A percentile compares a stretch with the other conserved stretches of the same genome.
Conservation (phyloP, 2,113 vertebrate genomes). For the Sinocyclocheilus maitianheensis region DNA sequence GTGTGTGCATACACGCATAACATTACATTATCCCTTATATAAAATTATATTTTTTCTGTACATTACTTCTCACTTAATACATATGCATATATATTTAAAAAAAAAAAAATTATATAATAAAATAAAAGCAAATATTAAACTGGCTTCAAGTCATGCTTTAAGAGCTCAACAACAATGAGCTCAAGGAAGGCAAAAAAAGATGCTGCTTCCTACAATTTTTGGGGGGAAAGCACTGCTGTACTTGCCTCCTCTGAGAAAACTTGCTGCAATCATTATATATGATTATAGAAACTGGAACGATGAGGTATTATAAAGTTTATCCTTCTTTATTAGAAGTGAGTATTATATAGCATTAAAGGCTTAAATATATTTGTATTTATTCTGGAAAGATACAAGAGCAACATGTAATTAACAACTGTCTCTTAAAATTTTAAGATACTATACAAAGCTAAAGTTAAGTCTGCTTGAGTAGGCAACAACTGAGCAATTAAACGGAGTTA, state of each 20-base stretch:
- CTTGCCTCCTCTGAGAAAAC: background rate
- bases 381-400: background rate
- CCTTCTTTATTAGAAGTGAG: constrained; percentile 1
- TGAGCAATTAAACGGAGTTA: background rate
- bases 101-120: background rate
- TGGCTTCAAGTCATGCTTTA: background rate
- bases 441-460: background rate
- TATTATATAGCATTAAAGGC: background rate
- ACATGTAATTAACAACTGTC: background rate
- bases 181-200: background rate
- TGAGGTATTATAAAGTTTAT: background rate
- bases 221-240: background rate
- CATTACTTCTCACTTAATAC: too few species aligned
- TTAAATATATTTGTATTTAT: background rate
- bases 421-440: background rate
- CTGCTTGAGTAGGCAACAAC: background rate
- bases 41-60: too few species aligned
- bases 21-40: too few species aligned
- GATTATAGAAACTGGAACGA: background rate
- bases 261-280: background rate
- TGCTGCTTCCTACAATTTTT: background rate
- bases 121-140: background rate
- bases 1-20: background rate
- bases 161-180: background rate
- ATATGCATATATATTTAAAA: too few species aligned